Evolutionary conservation across 2,797 vertebrate species (phyloP).

Genomic region (Chaetophractus vellerosus): DNA sequence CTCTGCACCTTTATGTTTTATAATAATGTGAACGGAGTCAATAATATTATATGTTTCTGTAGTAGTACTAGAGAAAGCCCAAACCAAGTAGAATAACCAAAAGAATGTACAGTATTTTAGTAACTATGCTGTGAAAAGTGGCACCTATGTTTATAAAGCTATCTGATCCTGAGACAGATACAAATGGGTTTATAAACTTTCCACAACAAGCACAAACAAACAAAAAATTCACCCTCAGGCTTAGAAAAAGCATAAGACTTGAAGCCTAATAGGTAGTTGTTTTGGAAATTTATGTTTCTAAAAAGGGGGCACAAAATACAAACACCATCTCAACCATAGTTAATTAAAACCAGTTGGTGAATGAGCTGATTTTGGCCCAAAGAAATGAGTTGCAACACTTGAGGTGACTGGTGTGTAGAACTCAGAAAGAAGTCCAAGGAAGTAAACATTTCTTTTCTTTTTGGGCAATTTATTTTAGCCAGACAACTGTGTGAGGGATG

Average conservation of each 20-base stretch:
- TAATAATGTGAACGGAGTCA: constrained; percentile 13
- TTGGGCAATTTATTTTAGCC: constrained; percentile 19
- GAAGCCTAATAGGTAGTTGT: constrained; percentile 73
- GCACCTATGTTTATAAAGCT: constrained; percentile 68
- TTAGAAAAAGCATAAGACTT: constrained; percentile 67
- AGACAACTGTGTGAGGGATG: not conserved
- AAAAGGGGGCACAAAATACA: constrained; percentile 32
- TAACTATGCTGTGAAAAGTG: constrained; percentile 66
- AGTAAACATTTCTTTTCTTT: constrained; percentile 66
- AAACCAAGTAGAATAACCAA: constrained; percentile 25
- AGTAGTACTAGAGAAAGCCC: constrained; percentile 33
- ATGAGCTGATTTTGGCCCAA: constrained; percentile 74
- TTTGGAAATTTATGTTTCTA: constrained; percentile 80
- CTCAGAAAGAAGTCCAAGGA: constrained; percentile 45
- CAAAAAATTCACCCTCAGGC: constrained; percentile 46
- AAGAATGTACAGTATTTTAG: constrained; percentile 49
- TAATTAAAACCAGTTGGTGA: constrained; percentile 79
- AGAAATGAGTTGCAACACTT: constrained; percentile 65
- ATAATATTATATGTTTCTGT: not conserved
- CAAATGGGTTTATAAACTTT: constrained; percentile 74
- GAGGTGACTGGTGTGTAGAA: constrained; percentile 47
- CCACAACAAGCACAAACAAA: constrained; percentile 70
- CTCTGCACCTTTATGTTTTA: constrained; percentile 46
- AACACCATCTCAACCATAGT: constrained; percentile 41
- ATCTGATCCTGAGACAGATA: constrained; percentile 43